Evolutionary conservation across 1,140 invertebrate species (phyloP).

Genomic region (Monochamus saltuarius): DNA sequence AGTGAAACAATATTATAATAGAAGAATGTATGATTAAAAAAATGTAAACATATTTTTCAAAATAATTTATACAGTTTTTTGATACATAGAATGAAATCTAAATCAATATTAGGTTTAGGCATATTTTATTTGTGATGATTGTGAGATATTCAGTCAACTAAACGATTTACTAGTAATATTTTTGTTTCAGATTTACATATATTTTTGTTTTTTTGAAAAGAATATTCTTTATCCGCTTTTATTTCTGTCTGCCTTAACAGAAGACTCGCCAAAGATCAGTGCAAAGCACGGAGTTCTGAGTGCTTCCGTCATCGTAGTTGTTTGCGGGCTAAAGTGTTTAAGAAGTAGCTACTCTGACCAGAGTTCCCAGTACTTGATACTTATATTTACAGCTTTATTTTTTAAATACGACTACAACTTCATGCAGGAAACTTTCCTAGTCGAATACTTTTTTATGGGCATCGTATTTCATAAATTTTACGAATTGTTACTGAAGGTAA

Average conservation of each 20-base stretch:
- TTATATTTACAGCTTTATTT: slow-evolving; percentile 89
- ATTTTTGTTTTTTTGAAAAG: slow-evolving; percentile 87
- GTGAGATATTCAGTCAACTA: too few relatives aligned
- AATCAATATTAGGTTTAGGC: too few relatives aligned
- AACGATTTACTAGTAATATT: not conserved
- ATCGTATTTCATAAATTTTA: slow-evolving; percentile 83
- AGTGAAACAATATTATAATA: too few relatives aligned
- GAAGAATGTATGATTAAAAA: too few relatives aligned
- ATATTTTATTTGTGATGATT: too few relatives aligned
- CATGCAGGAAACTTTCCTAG: slow-evolving; percentile 82
- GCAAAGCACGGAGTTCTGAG: slow-evolving; percentile 72
- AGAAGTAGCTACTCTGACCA: slow-evolving; percentile 90
- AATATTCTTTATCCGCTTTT: slow-evolving; percentile 91
- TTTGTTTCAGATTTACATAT: slow-evolving; percentile 75
- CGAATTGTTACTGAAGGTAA: slow-evolving; percentile 80
- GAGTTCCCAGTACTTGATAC: slow-evolving; percentile 86
- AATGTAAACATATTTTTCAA: too few relatives aligned
- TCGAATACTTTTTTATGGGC: slow-evolving; percentile 91
- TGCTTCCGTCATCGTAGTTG: slow-evolving; percentile 81
- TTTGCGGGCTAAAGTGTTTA: slow-evolving; percentile 88
- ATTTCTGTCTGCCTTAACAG: slow-evolving; percentile 85
- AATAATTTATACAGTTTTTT: too few relatives aligned
- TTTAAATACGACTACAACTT: slow-evolving; percentile 81
- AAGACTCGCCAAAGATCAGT: slow-evolving; percentile 75
- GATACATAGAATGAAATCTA: too few relatives aligned